These are phyloP conservation scores for Bufotes viridis DNA, from an alignment of 2,797 vertebrate genomes.

Conservation along the genomic window DNA sequence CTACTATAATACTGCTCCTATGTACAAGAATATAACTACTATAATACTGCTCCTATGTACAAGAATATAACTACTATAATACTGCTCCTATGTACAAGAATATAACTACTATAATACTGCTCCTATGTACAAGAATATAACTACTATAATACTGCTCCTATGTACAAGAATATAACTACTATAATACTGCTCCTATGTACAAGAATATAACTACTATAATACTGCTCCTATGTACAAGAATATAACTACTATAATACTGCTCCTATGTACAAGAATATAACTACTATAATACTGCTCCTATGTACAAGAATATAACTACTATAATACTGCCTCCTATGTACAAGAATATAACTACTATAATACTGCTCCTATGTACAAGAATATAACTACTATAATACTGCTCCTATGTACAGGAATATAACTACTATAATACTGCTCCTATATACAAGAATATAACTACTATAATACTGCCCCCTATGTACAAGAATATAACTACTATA, in stretches of 20 bases:
- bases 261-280: conserved; percentile 5
- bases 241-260: conserved; percentile 7
- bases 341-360: conserved; percentile 19
- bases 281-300: conserved; percentile 5
- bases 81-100: conserved; percentile 2
- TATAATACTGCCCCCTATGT: neutral
- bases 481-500: conserved; percentile 8
- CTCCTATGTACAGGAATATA: conserved; percentile 6
- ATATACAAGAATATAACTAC: conserved; percentile 7
- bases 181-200: conserved; percentile 2
- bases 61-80: conserved; percentile 4
- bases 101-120: conserved; percentile 17
- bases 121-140: conserved; percentile 13
- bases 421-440: conserved; percentile 5
- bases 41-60: conserved; percentile 2
- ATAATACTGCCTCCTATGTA: neutral
- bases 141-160: conserved; percentile 17
- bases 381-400: conserved; percentile 13
- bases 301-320: neutral
- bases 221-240: conserved; percentile 2
- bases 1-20: conserved; percentile 6
- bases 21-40: conserved; percentile 9
- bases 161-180: conserved; percentile 6
- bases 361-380: conserved; percentile 5
- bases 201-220: conserved; percentile 10